phyloP scores from a whole-genome alignment of 1,140 invertebrate species.

The Spodoptera litura region DNA sequence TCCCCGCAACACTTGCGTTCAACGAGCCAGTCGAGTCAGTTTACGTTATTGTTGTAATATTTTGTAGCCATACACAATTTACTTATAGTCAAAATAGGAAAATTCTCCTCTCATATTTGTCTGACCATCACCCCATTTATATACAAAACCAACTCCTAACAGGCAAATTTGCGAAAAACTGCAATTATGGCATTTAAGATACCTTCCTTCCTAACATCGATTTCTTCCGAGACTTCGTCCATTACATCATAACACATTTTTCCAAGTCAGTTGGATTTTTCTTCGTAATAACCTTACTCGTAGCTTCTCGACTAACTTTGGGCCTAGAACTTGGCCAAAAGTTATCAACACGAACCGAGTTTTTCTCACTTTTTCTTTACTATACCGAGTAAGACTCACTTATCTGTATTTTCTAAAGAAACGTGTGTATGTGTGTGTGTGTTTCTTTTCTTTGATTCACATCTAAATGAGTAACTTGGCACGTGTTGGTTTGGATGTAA shows the following conservation, averaged over 20 bases:
- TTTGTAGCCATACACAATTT: too few relatives aligned
- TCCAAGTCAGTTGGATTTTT: neutral
- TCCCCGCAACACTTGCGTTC: too few relatives aligned
- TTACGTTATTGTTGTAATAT: too few relatives aligned
- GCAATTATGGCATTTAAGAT: too few relatives aligned
- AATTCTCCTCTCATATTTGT: too few relatives aligned
- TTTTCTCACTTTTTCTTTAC: neutral
- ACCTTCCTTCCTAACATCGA: neutral
- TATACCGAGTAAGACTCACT: neutral
- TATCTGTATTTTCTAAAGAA: slow-evolving; percentile 14
- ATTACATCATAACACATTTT: slow-evolving; percentile 20
- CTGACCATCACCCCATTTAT: too few relatives aligned
- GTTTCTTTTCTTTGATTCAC: neutral
- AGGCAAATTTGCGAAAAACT: too few relatives aligned
- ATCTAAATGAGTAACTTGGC: neutral
- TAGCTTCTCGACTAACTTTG: neutral
- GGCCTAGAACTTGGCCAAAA: neutral
- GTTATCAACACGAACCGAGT: neutral
- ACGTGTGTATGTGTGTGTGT: neutral
- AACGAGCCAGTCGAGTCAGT: too few relatives aligned
- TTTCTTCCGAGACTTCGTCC: neutral
- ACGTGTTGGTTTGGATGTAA: neutral
- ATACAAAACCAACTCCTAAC: too few relatives aligned
- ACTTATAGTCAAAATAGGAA: too few relatives aligned
- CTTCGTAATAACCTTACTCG: neutral